Conservation (phyloP, 2,888 invertebrate species). For the Dysmachus trigonus region DNA sequence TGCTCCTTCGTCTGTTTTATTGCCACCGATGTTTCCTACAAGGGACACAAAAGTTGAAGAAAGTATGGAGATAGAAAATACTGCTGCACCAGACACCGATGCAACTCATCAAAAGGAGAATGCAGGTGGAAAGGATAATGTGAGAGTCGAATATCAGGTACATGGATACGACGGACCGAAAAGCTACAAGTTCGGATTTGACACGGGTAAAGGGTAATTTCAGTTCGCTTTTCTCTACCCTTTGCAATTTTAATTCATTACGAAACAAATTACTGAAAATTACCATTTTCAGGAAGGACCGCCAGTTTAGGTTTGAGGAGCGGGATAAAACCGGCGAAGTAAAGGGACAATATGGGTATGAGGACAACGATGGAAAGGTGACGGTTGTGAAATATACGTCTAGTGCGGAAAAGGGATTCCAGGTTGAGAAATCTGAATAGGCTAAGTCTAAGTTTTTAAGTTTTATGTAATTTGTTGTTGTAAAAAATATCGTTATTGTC, state of each 20-base stretch:
- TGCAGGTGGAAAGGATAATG: slow-evolving; percentile 4
- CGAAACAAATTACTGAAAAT: slow-evolving; percentile 37
- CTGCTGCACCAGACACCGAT: background rate
- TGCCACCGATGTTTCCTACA: background rate
- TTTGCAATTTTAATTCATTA: background rate
- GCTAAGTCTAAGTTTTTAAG: background rate
- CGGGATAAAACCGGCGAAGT: slow-evolving; percentile 78
- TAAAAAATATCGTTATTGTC: background rate
- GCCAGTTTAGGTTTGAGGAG: slow-evolving; percentile 84
- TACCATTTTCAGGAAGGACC: slow-evolving; percentile 72
- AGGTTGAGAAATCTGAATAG: slow-evolving; percentile 65
- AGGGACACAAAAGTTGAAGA: background rate
- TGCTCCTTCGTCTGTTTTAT: background rate
- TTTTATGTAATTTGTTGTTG: slow-evolving; percentile 19
- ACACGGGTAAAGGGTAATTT: slow-evolving; percentile 82
- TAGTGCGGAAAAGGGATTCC: slow-evolving; percentile 76
- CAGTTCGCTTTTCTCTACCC: background rate
- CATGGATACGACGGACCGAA: slow-evolving; percentile 84
- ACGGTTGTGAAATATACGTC: slow-evolving; percentile 80
- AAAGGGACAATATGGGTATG: slow-evolving; percentile 82
- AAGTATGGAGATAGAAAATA: background rate
- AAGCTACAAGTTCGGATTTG: slow-evolving; percentile 84
- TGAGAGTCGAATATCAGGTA: slow-evolving; percentile 75
- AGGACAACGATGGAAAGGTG: slow-evolving; percentile 79
- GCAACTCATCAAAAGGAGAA: background rate